phyloP scores from a whole-genome alignment of 2,888 invertebrate species.

The Drepana falcataria region DNA sequence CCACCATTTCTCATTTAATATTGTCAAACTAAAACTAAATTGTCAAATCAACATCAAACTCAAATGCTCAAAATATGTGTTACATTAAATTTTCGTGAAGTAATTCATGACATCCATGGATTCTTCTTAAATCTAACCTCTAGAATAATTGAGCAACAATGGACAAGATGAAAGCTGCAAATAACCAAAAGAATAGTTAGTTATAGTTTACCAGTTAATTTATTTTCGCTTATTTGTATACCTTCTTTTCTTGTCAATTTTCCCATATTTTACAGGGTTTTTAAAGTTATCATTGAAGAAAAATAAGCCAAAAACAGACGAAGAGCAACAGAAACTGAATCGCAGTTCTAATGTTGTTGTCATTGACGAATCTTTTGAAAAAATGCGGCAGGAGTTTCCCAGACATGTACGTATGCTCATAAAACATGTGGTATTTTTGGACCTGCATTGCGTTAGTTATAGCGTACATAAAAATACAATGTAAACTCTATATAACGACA shows the following conservation, averaged over 20 bases:
- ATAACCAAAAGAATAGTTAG: conserved; percentile 45
- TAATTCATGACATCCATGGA: background rate
- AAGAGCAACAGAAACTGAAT: conserved; percentile 34
- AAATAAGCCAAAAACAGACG: conserved; percentile 36
- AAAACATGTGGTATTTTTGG: background rate
- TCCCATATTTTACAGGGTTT: conserved; percentile 42
- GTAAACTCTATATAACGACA: no score
- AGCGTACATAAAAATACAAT: no score
- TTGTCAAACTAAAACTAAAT: no score
- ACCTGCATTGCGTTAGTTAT: no score
- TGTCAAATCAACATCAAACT: background rate
- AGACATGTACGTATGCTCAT: conserved; percentile 41
- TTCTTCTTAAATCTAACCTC: background rate
- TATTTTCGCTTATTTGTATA: background rate
- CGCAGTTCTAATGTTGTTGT: conserved; percentile 53
- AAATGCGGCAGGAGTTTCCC: conserved; percentile 37
- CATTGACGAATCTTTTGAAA: conserved; percentile 65
- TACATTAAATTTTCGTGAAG: background rate
- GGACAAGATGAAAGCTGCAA: conserved; percentile 37
- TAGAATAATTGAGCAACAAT: conserved; percentile 21
- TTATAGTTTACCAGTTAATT: conserved; percentile 2
- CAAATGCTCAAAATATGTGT: background rate
- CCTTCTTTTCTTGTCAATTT: background rate
- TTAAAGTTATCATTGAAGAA: conserved; percentile 60
- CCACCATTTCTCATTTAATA: no score